Conservation (phyloP, 23 tunicate genomes). For the Botrylloides violaceus region DNA sequence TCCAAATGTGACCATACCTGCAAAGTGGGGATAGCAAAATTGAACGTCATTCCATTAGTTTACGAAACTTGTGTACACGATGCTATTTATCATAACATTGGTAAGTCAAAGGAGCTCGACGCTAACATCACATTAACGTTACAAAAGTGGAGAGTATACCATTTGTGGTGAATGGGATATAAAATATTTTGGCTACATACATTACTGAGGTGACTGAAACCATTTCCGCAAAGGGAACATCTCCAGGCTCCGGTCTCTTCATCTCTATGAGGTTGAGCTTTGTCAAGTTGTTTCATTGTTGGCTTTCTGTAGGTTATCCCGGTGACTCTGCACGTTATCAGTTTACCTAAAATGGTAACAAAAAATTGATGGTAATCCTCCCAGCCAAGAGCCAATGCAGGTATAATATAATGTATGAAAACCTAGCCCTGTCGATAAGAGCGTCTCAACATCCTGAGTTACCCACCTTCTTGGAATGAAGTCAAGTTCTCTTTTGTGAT, state of each 20-base stretch:
- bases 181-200: no score
- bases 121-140: no score
- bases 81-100: no score
- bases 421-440: no score
- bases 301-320: conserved; percentile 72
- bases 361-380: not conserved
- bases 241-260: conserved; percentile 82
- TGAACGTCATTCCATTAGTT: no score
- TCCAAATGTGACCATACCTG: conserved; percentile 93
- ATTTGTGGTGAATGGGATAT: no score
- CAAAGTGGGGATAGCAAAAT: no score
- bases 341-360: conserved; percentile 30
- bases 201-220: conserved; percentile 71
- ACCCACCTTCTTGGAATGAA: conserved; percentile 57
- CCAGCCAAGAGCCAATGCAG: not conserved
- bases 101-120: no score
- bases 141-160: no score
- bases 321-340: conserved; percentile 62
- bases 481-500: conserved; percentile 65
- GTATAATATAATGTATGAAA: no score
- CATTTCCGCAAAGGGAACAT: conserved; percentile 68
- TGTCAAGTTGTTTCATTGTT: conserved; percentile 62
- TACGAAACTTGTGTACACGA: no score
- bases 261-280: conserved; percentile 78
- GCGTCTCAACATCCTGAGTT: no score